A percentile compares a stretch with the other conserved stretches of the same genome.
phyloP scores from a whole-genome alignment of 92 coral and sea anemone species.

The Montipora capitata region DNA sequence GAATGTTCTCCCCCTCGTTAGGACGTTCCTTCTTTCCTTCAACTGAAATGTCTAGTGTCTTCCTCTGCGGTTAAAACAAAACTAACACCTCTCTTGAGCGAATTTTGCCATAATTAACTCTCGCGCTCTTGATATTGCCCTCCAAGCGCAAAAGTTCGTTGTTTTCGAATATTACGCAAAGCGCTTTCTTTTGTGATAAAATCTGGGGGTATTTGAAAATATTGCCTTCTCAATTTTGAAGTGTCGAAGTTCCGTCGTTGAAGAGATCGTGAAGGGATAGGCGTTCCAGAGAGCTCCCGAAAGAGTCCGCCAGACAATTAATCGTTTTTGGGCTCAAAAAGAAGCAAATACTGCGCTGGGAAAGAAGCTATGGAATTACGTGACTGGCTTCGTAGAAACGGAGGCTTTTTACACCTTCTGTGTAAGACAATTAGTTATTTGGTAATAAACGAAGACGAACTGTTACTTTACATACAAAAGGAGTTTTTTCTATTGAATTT shows the following conservation, averaged over 20 bases:
- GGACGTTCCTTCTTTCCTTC: neutral
- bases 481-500: neutral
- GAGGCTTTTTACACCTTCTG: slow-evolving; percentile 32
- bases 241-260: neutral
- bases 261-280: slow-evolving; percentile 9
- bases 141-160: slow-evolving; percentile 5
- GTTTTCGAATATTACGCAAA: slow-evolving; percentile 12
- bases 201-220: slow-evolving; percentile 30
- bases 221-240: neutral
- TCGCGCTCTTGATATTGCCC: slow-evolving; percentile 18
- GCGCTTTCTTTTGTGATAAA: slow-evolving; percentile 28
- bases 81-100: slow-evolving; percentile 52
- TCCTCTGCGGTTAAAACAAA: slow-evolving; percentile 41
- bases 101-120: slow-evolving; percentile 35
- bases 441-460: slow-evolving; percentile 7
- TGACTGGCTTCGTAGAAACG: neutral
- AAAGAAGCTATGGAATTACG: neutral
- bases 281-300: slow-evolving; percentile 18
- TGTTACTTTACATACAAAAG: neutral
- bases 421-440: slow-evolving; percentile 4
- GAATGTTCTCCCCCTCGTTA: neutral
- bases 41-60: neutral
- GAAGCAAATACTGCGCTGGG: neutral
- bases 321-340: neutral
- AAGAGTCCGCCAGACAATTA: neutral